Conservation (phyloP, 1,140 invertebrate genomes). For the Pteromalus puparum region DNA sequence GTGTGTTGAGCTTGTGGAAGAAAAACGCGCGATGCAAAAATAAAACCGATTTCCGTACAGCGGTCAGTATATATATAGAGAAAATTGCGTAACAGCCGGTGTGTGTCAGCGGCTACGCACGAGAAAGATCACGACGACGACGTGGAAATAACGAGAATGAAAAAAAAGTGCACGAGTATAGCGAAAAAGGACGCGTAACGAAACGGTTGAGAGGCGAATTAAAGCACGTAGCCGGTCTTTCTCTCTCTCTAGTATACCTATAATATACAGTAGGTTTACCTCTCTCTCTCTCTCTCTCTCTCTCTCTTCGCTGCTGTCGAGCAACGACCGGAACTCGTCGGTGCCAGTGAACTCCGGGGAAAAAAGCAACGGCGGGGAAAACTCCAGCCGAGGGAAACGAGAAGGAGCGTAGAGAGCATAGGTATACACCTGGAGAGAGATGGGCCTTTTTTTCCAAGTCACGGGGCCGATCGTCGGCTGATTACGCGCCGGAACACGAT, state of each 20-base stretch:
- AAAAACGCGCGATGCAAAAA: not conserved
- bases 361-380: conserved; percentile 35
- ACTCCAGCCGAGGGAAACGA: not conserved
- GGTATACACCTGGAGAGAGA: not conserved
- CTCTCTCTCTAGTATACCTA: not conserved
- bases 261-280: not conserved
- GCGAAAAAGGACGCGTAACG: not conserved
- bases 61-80: too few relatives aligned
- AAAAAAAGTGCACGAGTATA: too few relatives aligned
- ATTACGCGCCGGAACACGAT: conserved; percentile 23
- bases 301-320: conserved; percentile 37
- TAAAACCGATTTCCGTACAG: too few relatives aligned
- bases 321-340: conserved; percentile 62
- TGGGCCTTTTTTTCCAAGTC: not conserved
- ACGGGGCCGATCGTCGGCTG: not conserved
- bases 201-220: not conserved
- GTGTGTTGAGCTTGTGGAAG: too few relatives aligned
- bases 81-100: not conserved
- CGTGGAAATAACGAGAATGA: too few relatives aligned
- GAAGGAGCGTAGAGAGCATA: not conserved
- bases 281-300: not conserved
- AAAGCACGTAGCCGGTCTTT: not conserved
- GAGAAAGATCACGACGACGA: too few relatives aligned
- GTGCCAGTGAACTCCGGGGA: conserved; percentile 61
- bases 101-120: not conserved